phyloP scores from a whole-genome alignment of 2,113 vertebrate genomes.

The Trachemys scripta region DNA sequence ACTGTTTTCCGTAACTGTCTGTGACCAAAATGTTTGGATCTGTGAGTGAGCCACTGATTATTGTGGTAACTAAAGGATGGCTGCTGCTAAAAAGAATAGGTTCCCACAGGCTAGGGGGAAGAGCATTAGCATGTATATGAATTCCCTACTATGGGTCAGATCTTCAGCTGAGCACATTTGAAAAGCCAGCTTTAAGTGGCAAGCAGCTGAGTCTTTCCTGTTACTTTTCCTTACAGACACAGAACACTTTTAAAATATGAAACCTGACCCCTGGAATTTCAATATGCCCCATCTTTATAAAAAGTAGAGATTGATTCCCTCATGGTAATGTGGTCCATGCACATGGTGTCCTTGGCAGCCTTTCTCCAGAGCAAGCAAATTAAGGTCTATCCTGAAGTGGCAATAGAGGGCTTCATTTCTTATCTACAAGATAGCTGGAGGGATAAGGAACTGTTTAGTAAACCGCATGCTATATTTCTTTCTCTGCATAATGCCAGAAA shows the following conservation, averaged over 20 bases:
- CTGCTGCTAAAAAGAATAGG: neutral
- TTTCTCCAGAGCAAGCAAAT: conserved; percentile 63
- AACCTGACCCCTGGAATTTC: conserved; percentile 54
- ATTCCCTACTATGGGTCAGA: neutral
- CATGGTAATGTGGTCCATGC: conserved; percentile 53
- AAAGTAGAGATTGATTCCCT: conserved; percentile 41
- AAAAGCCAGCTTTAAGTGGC: neutral
- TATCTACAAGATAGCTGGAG: conserved; percentile 66
- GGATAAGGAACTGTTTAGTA: conserved; percentile 63
- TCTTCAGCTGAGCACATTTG: neutral
- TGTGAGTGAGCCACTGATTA: conserved; percentile 40
- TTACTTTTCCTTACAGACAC: neutral
- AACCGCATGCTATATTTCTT: conserved; percentile 31
- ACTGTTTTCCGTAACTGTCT: neutral
- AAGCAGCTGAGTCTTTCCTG: neutral
- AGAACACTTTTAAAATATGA: conserved; percentile 21
- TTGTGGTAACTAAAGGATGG: neutral
- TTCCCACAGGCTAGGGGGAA: neutral
- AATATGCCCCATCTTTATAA: conserved; percentile 42
- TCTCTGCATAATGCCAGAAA: conserved; percentile 25
- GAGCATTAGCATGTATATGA: neutral
- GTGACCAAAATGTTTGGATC: neutral
- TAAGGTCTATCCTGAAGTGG: conserved; percentile 69
- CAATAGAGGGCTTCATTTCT: conserved; percentile 58
- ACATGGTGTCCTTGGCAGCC: conserved; percentile 64